Conservation (phyloP, 2,797 vertebrate species). For the Miichthys miiuy region DNA sequence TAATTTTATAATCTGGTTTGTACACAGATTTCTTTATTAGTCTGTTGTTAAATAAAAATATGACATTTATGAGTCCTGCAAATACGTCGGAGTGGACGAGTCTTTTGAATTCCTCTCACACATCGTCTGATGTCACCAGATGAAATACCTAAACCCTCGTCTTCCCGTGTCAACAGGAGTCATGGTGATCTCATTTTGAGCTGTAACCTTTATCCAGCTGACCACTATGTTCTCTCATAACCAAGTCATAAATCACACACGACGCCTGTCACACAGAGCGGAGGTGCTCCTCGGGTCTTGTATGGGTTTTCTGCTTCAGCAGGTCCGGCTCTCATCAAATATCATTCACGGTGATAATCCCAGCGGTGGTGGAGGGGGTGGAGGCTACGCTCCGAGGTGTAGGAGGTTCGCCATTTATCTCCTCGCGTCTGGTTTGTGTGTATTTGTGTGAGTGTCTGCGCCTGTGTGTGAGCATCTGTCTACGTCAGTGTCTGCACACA, state of each 20-base stretch:
- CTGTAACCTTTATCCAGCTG: slow-evolving; percentile 66
- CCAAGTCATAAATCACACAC: slow-evolving; percentile 77
- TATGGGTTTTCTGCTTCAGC: slow-evolving; percentile 48
- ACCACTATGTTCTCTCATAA: slow-evolving; percentile 57
- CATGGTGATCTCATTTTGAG: slow-evolving; percentile 56
- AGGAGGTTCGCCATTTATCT: slow-evolving; percentile 59
- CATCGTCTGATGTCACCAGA: background rate
- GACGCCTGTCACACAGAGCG: slow-evolving; percentile 64
- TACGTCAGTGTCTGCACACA: background rate
- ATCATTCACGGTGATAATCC: slow-evolving; percentile 66
- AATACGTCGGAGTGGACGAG: background rate
- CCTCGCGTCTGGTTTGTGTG: slow-evolving; percentile 19
- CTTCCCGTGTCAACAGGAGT: slow-evolving; percentile 46
- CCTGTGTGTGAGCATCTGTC: background rate
- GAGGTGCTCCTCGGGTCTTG: slow-evolving; percentile 45
- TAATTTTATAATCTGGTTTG: background rate
- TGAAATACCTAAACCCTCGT: slow-evolving; percentile 23
- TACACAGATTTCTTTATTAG: background rate
- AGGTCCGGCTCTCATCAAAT: slow-evolving; percentile 63
- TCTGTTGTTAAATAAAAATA: background rate
- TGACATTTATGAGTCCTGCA: background rate
- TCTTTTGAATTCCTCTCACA: slow-evolving; percentile 21
- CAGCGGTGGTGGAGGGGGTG: slow-evolving; percentile 25
- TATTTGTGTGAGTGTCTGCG: background rate
- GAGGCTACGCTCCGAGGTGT: slow-evolving; percentile 15